Evolutionary conservation across 2,113 vertebrate genomes (phyloP), one percentile per base, ranked within the genome.

Genomic region (Zosterops hypoxanthus): DNA sequence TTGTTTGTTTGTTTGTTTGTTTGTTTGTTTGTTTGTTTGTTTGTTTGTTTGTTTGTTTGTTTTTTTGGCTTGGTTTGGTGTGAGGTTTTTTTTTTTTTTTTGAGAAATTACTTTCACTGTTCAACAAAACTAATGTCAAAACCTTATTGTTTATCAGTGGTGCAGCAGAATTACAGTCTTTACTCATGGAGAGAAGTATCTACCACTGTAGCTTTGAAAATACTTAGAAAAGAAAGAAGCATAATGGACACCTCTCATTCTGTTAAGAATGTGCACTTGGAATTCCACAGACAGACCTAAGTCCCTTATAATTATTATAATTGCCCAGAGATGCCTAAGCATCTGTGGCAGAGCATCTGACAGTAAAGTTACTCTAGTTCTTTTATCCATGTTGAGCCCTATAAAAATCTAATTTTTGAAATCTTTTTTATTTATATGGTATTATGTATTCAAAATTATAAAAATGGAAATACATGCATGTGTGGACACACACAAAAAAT

Each of bases 41-140:
- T 73, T 90, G 41, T 29, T 47, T 93, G 14, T 55, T 14, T 60
- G 36, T 36, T 36, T 36, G 9, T 36, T 36, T 36, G 36, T 36
- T 61, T 16, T 49, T 50, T 63, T 10, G n/a, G n/a, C n/a, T n/a
- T n/a, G n/a, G n/a, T n/a, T n/a, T n/a, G n/a, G n/a, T n/a, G n/a
- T n/a, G n/a, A n/a, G n/a, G n/a, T n/a, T n/a, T n/a, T n/a, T n/a
- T n/a, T n/a, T n/a, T n/a, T n/a, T n/a, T n/a, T n/a, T n/a, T n/a
- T n/a, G n/a, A 88, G 87, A 91, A 93, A 92, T 94, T 88, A 53
- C 65, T 90, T 94, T 86, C 1, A 3, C 55, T 63, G 26, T 91
- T 94, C 57, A 75, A 64, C 49, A 70, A 87, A 96, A 94, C 94
- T 92, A 90, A 91, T 94, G 78, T 96, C 33, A 91, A 53, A 93